Conservation (phyloP, 2,888 invertebrate species). For the Altica lythri region DNA sequence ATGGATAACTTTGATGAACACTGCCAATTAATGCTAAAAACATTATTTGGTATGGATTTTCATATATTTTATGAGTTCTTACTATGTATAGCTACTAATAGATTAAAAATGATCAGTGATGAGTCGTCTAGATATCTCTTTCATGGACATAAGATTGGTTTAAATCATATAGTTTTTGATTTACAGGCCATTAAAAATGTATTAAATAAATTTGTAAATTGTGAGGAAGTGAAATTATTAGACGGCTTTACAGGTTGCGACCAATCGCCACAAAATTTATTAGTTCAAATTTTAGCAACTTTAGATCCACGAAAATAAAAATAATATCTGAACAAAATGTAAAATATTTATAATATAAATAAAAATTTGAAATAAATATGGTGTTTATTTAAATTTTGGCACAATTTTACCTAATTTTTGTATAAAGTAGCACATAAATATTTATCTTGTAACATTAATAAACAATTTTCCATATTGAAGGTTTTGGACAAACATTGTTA, state of each 20-base stretch:
- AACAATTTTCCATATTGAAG: conserved; percentile 77
- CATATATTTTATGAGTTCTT: conserved; percentile 70
- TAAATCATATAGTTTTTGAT: conserved; percentile 60
- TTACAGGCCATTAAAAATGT: conserved; percentile 55
- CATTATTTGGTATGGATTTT: conserved; percentile 79
- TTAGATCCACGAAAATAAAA: no score
- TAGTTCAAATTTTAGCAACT: conserved; percentile 30
- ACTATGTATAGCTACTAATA: conserved; percentile 60
- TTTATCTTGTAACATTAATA: no score
- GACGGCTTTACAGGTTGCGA: conserved; percentile 51
- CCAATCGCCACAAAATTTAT: conserved; percentile 27
- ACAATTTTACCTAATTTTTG: no score
- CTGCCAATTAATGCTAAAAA: conserved; percentile 81
- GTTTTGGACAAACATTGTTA: conserved; percentile 71
- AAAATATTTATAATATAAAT: no score
- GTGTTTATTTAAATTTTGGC: no score
- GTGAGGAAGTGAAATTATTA: conserved; percentile 55
- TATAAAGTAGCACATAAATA: no score
- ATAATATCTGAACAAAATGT: no score
- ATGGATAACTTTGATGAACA: conserved; percentile 76
- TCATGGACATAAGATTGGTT: conserved; percentile 56
- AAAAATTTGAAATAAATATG: no score
- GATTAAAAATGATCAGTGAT: conserved; percentile 56
- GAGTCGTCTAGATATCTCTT: conserved; percentile 48
- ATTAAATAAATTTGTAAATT: conserved; percentile 55